Conservation (phyloP, 2,888 invertebrate genomes). For the Leptopterna dolabrata region DNA sequence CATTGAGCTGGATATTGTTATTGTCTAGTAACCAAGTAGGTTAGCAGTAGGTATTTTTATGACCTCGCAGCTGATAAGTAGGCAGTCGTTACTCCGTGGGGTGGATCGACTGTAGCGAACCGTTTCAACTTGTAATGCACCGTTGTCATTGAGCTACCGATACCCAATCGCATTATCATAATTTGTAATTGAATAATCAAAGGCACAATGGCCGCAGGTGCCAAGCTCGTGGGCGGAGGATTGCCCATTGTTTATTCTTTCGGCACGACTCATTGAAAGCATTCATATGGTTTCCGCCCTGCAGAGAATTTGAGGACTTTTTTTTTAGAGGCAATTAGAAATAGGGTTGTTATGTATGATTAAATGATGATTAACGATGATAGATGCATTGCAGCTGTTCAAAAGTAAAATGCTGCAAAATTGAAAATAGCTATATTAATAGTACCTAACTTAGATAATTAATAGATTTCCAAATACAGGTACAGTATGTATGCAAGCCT, state of each 20-base stretch:
- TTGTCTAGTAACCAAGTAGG: background rate
- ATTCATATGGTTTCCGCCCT: too few species aligned
- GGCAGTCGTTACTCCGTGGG: background rate
- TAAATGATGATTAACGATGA: too few species aligned
- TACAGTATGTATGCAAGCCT: too few species aligned
- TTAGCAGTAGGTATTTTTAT: background rate
- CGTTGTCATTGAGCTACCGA: background rate
- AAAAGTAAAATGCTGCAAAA: too few species aligned
- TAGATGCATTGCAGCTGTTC: too few species aligned
- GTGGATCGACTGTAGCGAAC: background rate
- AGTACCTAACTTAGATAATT: too few species aligned
- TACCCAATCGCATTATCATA: constrained; percentile 2
- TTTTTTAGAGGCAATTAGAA: too few species aligned
- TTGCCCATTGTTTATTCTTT: background rate
- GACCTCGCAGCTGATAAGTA: background rate
- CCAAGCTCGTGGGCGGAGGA: background rate
- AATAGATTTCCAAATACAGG: too few species aligned
- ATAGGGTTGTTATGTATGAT: too few species aligned
- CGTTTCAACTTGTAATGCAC: background rate
- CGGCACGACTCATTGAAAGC: background rate
- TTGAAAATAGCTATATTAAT: too few species aligned
- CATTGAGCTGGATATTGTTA: too few species aligned
- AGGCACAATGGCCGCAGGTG: background rate
- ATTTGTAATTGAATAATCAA: constrained; percentile 7
- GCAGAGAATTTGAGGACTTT: too few species aligned